These are phyloP conservation scores for Oreochromis niloticus DNA, from an alignment of 2,113 vertebrate genomes.

Conservation along the genomic window DNA sequence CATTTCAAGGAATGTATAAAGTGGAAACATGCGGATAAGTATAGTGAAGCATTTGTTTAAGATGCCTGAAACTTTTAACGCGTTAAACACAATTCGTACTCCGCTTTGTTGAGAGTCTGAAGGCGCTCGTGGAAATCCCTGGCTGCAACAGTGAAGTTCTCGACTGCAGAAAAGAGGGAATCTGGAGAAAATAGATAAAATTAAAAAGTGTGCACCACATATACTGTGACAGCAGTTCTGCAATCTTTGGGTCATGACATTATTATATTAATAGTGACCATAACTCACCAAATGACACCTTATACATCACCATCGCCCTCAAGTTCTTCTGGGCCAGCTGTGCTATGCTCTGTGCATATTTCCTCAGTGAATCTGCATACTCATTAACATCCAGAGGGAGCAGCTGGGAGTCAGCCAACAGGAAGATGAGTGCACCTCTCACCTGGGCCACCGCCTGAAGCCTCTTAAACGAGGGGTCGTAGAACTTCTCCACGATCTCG, in stretches of 20 bases:
- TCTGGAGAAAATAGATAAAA: slow-evolving; percentile 57
- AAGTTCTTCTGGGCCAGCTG: slow-evolving; percentile 72
- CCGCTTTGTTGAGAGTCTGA: slow-evolving; percentile 70
- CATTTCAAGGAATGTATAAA: background rate
- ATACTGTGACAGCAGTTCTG: background rate
- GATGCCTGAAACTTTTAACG: background rate
- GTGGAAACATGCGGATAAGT: background rate
- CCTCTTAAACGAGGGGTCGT: slow-evolving; percentile 85
- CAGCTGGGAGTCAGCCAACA: slow-evolving; percentile 80
- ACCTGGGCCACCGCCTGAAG: slow-evolving; percentile 82
- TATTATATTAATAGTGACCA: background rate
- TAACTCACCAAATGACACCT: slow-evolving; percentile 86
- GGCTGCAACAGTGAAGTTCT: slow-evolving; percentile 82
- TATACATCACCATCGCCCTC: slow-evolving; percentile 61
- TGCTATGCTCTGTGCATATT: slow-evolving; percentile 77
- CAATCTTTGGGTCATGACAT: background rate
- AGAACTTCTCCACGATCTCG: slow-evolving; percentile 87
- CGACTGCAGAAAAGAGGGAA: slow-evolving; percentile 83
- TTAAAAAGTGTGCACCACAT: background rate
- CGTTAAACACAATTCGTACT: slow-evolving; percentile 71
- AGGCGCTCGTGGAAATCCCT: slow-evolving; percentile 79
- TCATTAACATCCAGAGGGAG: slow-evolving; percentile 84
- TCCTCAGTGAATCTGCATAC: slow-evolving; percentile 79
- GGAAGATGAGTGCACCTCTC: slow-evolving; percentile 82
- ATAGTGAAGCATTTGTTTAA: background rate